phyloP scores from a whole-genome alignment of 1,140 invertebrate genomes.

The Adoxophyes honmai region DNA sequence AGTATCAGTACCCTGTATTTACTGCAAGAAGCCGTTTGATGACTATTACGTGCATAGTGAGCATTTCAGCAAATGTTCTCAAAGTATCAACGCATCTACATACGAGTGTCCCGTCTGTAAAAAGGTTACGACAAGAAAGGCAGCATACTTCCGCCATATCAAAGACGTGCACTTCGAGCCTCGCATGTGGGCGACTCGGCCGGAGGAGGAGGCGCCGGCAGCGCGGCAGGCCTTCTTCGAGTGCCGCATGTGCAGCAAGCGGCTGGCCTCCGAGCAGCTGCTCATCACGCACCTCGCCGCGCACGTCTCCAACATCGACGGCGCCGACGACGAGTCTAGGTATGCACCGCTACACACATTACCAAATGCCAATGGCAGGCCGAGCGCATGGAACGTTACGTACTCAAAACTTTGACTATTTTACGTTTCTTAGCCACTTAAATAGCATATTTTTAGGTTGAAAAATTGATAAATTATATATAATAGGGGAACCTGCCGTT shows the following conservation, averaged over 20 bases:
- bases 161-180: constrained; percentile 35
- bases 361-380: no score
- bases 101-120: constrained; percentile 50
- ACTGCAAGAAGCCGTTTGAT: constrained; percentile 42
- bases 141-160: constrained; percentile 45
- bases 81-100: constrained; percentile 27
- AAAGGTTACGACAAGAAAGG: constrained; percentile 34
- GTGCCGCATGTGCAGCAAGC: constrained; percentile 61
- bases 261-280: constrained; percentile 46
- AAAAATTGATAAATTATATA: no score
- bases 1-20: constrained; percentile 49
- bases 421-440: no score
- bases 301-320: constrained; percentile 64
- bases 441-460: no score
- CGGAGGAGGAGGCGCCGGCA: constrained; percentile 8
- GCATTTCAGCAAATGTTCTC: constrained; percentile 46
- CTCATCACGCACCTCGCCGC: constrained; percentile 63
- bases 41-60: constrained; percentile 47
- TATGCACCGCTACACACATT: constrained; percentile 21
- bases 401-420: no score
- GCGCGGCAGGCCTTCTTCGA: constrained; percentile 26
- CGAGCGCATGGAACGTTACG: no score
- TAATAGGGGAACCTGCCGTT: no score
- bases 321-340: constrained; percentile 45
- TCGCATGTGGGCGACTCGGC: not conserved